Evolutionary conservation across 2,113 vertebrate species (phyloP).

Genomic region (Petroica traversi): DNA sequence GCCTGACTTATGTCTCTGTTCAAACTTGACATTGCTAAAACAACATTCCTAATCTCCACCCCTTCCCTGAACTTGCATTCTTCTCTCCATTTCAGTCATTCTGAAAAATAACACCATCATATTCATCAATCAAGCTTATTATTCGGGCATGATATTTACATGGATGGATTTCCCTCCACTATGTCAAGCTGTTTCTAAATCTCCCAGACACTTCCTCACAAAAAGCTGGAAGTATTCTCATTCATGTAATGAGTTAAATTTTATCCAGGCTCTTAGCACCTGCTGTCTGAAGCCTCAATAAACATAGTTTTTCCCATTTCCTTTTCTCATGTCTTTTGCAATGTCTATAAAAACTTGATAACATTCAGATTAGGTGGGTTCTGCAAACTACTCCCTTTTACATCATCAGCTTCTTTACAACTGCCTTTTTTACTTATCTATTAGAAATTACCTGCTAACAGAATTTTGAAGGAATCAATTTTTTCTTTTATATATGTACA

Average conservation of each 20-base stretch:
- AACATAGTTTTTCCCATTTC: neutral
- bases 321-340: neutral
- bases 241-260: neutral
- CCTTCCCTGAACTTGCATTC: neutral
- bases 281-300: neutral
- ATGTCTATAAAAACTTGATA: neutral
- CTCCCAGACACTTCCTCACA: neutral
- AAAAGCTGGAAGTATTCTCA: neutral
- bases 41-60: neutral
- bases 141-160: neutral
- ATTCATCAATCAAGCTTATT: neutral
- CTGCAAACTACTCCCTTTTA: neutral
- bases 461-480: neutral
- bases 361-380: neutral
- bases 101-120: neutral
- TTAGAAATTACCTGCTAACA: neutral
- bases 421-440: neutral
- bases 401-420: neutral
- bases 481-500: neutral
- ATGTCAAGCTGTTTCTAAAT: neutral
- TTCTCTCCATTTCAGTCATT: neutral
- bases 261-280: neutral
- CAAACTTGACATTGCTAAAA: neutral
- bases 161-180: neutral
- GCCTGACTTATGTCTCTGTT: neutral